Evolutionary conservation across 2,888 invertebrate species (phyloP).

Genomic region (Crossocerus cetratus): DNA sequence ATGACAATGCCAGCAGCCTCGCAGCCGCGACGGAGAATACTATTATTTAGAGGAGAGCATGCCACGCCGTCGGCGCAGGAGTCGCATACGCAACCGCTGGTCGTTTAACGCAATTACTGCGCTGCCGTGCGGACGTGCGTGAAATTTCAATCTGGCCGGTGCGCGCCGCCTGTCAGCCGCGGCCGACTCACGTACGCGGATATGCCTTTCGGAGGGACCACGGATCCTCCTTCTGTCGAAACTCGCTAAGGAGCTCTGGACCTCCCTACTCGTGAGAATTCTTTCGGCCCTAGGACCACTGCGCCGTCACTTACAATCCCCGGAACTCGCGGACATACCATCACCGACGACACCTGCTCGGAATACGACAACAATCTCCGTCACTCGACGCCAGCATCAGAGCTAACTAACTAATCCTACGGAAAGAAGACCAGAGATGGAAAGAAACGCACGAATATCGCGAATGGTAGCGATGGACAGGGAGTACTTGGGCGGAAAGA

Average conservation of each 20-base stretch:
- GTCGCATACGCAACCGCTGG: constrained; percentile 65
- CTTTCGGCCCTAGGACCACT: background rate
- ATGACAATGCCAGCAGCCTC: constrained; percentile 43
- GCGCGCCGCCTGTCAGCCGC: constrained; percentile 43
- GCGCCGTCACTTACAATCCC: too few relatives aligned
- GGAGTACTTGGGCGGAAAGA: too few relatives aligned
- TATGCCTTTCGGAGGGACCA: constrained; percentile 3
- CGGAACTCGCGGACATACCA: background rate
- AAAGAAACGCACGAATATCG: too few relatives aligned
- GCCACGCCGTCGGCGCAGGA: constrained; percentile 51
- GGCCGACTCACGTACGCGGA: constrained; percentile 5
- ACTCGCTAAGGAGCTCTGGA: constrained; percentile 1
- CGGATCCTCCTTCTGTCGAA: constrained; percentile 18
- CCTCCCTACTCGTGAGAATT: background rate
- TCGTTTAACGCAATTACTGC: constrained; percentile 72
- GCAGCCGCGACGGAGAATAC: constrained; percentile 49
- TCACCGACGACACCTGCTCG: background rate
- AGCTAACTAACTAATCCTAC: too few relatives aligned
- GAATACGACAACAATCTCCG: background rate
- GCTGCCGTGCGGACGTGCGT: constrained; percentile 66
- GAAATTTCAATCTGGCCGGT: constrained; percentile 61
- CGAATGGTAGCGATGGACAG: too few relatives aligned
- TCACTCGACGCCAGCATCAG: too few relatives aligned
- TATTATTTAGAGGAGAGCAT: constrained; percentile 53
- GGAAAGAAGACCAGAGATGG: too few relatives aligned